phyloP scores from a whole-genome alignment of 2,888 invertebrate genomes.

The Andrena camellia region DNA sequence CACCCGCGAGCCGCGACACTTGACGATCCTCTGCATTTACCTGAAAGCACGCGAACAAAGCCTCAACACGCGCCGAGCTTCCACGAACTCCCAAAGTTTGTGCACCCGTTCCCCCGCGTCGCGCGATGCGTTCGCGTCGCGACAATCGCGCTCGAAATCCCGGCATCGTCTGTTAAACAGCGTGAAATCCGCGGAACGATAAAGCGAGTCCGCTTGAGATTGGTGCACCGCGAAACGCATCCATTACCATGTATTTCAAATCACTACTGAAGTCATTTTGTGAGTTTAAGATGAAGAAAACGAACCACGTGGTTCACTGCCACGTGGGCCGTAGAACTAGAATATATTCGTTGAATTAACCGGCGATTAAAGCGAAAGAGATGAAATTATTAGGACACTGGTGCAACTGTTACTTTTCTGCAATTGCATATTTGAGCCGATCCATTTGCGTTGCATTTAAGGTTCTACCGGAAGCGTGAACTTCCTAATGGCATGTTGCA shows the following conservation, averaged over 20 bases:
- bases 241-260: not conserved
- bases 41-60: constrained; percentile 61
- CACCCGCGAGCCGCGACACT: constrained; percentile 54
- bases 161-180: constrained; percentile 4
- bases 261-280: too few relatives aligned
- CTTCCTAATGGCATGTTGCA: too few relatives aligned
- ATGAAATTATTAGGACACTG: too few relatives aligned
- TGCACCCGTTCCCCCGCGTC: not conserved
- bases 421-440: too few relatives aligned
- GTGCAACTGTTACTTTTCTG: too few relatives aligned
- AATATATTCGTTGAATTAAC: too few relatives aligned
- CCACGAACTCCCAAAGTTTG: constrained; percentile 17
- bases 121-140: not conserved
- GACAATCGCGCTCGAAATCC: not conserved
- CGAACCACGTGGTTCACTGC: too few relatives aligned
- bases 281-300: too few relatives aligned
- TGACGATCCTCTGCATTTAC: constrained; percentile 64
- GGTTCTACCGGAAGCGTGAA: too few relatives aligned
- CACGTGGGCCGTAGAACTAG: too few relatives aligned
- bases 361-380: too few relatives aligned
- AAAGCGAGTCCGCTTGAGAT: not conserved
- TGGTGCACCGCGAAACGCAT: not conserved
- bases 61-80: not conserved
- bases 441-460: too few relatives aligned
- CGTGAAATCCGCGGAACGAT: constrained; percentile 8